Base-by-base conservation (phyloP, 92 coral and sea anemone genomes). In the Epizoanthus rinbou region DNA sequence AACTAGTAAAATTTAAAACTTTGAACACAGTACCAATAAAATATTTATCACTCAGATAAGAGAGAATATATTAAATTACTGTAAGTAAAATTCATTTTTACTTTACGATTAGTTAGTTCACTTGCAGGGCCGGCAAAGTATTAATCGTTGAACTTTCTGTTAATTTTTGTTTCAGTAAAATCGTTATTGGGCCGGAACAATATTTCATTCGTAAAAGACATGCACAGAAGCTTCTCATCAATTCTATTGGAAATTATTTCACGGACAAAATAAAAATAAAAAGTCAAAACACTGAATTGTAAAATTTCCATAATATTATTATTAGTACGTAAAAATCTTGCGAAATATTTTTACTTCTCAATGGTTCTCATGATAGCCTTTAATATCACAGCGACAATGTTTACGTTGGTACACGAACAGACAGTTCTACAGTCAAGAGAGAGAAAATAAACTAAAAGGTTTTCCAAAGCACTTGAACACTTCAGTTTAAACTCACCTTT, bases 401-500 rank as follows among this genome's bases (percentile, higher is more conserved):
- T 33, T 17, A 17, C 3, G 11, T 45, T 28, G 2, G 7, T 52
- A 14, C 17, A 24, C 39, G 6, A 4, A 8, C 52, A 47, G 24
- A 24, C 62, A 50, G 7, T 17, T 16, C 6, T 19, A 50, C 37
- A 10, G 63, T 15, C 6, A 45, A 11, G 64, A 6, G 21, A 54
- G 14, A 85, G 60, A 25, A 80, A 19, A 24, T 53, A 41, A 0
- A 15, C 22, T n/a, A 15, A 50, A 58, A 17, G 69, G 22, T 28
- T 64, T 64, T 25, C 35, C 17, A 45, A 45, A 80, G 14, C 2
- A 66, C 21, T 43, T 23, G 3, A 8, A 3, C 13, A 23, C 6
- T 58, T 16, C 45, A 67, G 43, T 43, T 69, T 57, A 17, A 21
- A 80, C 91, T 88, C 39, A 88, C 91, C 64, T 69, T 37, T 65